Evolutionary conservation across 2,888 invertebrate species (phyloP).

Genomic region (Andrena bicolor): DNA sequence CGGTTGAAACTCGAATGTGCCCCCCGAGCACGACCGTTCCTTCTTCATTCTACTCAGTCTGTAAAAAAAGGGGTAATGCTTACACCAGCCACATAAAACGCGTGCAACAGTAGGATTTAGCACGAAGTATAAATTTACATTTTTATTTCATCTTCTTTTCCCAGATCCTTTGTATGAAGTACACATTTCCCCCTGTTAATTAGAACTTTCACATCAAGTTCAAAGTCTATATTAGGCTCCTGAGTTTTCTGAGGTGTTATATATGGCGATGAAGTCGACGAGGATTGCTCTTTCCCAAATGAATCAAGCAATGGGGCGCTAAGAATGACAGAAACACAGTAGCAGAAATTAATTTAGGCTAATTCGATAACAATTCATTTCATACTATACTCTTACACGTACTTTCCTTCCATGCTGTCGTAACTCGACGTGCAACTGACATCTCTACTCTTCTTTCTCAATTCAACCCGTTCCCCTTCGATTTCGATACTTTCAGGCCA

Average conservation of each 20-base stretch:
- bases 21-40: slow-evolving; percentile 90
- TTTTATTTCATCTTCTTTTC: slow-evolving; percentile 89
- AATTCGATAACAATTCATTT: background rate
- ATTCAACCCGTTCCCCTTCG: slow-evolving; percentile 88
- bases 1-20: slow-evolving; percentile 87
- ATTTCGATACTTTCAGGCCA: slow-evolving; percentile 89
- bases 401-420: slow-evolving; percentile 83
- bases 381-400: slow-evolving; percentile 45
- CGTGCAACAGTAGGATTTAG: background rate
- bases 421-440: slow-evolving; percentile 82
- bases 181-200: slow-evolving; percentile 99
- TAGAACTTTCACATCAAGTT: slow-evolving; percentile 97
- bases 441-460: slow-evolving; percentile 86
- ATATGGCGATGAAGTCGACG: slow-evolving; percentile 82
- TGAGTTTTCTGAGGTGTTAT: slow-evolving; percentile 87
- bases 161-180: slow-evolving; percentile 94
- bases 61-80: slow-evolving; percentile 12
- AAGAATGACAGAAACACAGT: background rate
- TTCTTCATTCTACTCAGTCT: slow-evolving; percentile 89
- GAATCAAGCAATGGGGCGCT: slow-evolving; percentile 83
- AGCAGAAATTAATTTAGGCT: background rate
- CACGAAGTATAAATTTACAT: slow-evolving; percentile 84
- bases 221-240: slow-evolving; percentile 97
- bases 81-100: background rate
- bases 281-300: slow-evolving; percentile 81